Evolutionary conservation across 1,140 invertebrate genomes (phyloP), one percentile per base, ranked within the genome.

Genomic region (Bemisia tabaci): DNA sequence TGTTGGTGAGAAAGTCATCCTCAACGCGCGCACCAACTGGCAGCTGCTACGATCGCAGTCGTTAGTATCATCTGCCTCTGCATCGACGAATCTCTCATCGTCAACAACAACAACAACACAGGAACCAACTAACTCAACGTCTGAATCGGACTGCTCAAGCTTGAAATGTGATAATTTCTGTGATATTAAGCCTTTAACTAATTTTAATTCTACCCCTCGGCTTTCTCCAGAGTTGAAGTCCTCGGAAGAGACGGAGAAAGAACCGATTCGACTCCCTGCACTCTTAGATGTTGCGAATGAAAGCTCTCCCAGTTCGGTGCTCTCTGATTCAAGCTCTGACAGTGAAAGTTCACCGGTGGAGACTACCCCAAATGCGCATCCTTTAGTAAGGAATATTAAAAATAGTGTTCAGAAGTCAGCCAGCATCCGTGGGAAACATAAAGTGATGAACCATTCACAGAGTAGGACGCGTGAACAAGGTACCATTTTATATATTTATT

Each of bases 21-120:
- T 87, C 26, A 91, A 91, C 74, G 89, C 88, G 1, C 82, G 87
- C 70, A 88, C 87, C 1, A 90, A 90, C 71, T 91, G 89, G 88
- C 88, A 91, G 75, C 75, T 89, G 61, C 74, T 89, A 1, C 82
- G 87, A 71, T 86, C 84, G 11, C 86, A 86, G 78, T 84, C 80
- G 81, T 77, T 80, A 76, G 67, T 71, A 63, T 58, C 74, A 22
- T 74, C 73, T 2, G 69, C 25, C 22, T 62, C 62, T 27, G 58
- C 65, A 17, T 27, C 60, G 26, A 63, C 62, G 1, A 11, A 59
- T 1, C 5, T 9, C 33, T 48, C 33, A 9, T 48, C 33, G 5
- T 9, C 33, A 9, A 9, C 33, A 17, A 48, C 33, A 5, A 5
- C 17, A 5, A 17, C 5, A 48, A 17, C 5, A 48, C 33, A 17